phyloP scores from a whole-genome alignment of 2,888 invertebrate genomes.

The Nephrotoma appendiculata region DNA sequence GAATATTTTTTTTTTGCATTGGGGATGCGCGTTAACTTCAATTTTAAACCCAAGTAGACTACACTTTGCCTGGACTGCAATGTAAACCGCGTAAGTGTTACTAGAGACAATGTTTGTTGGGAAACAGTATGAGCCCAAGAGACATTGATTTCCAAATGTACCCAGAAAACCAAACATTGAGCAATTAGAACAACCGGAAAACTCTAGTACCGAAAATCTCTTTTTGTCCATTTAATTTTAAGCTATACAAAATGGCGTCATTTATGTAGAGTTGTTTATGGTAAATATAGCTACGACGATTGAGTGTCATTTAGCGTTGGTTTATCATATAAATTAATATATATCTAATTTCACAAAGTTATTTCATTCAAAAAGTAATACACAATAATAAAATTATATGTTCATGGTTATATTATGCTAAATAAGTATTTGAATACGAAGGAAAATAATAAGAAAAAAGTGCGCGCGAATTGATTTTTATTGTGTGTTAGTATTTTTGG shows the following conservation, averaged over 20 bases:
- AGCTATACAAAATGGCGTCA: not conserved
- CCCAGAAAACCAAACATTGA: too few species aligned
- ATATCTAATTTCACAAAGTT: not conserved
- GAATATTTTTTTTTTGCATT: too few species aligned
- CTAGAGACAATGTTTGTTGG: too few species aligned
- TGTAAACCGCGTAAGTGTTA: too few species aligned
- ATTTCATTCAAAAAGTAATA: not conserved
- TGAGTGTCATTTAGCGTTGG: constrained; percentile 5
- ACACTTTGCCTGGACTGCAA: too few species aligned
- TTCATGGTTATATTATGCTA: not conserved
- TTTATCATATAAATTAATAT: not conserved
- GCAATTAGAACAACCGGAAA: not conserved
- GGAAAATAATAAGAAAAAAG: not conserved
- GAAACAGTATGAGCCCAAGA: too few species aligned
- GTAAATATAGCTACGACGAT: not conserved
- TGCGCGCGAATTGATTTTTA: constrained; percentile 5
- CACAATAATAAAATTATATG: not conserved
- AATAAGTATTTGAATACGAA: not conserved
- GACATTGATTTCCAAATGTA: too few species aligned
- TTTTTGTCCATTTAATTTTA: not conserved
- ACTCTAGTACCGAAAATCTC: not conserved
- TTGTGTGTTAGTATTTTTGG: not conserved
- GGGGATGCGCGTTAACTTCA: too few species aligned
- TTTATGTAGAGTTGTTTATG: not conserved
- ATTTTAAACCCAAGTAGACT: too few species aligned